Evolutionary conservation across 2,797 vertebrate genomes (phyloP).

Genomic region (Cuniculus paca): DNA sequence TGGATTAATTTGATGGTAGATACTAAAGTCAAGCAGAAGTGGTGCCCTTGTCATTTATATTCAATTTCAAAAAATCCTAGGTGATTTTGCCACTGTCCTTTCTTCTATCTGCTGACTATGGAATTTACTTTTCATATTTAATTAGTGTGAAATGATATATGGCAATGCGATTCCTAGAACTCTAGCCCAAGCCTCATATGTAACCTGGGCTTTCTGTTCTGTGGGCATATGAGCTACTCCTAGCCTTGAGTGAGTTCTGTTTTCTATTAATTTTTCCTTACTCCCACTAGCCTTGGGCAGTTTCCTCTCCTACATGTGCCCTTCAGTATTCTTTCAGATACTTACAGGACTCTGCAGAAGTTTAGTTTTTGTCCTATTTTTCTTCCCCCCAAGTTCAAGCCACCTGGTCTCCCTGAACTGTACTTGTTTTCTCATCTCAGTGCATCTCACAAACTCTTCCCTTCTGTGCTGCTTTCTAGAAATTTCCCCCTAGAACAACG

Average conservation of each 20-base stretch:
- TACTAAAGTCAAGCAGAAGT: background rate
- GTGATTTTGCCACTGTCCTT: background rate
- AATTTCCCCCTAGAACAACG: background rate
- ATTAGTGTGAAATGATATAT: background rate
- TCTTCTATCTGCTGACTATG: background rate
- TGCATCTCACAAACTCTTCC: background rate
- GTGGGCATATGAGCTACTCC: background rate
- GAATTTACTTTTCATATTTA: background rate
- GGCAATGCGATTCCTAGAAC: background rate
- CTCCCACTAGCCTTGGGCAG: rapidly evolving
- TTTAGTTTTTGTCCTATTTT: background rate
- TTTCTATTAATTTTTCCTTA: background rate
- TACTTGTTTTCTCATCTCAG: background rate
- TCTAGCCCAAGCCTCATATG: background rate
- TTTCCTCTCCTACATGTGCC: background rate
- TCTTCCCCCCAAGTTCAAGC: background rate
- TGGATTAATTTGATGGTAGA: background rate
- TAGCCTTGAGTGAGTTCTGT: background rate
- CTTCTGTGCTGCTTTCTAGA: background rate
- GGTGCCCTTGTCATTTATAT: background rate
- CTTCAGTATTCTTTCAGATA: background rate
- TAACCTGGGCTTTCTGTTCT: background rate
- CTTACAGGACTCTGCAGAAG: background rate
- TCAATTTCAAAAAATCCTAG: background rate
- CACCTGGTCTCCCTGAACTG: background rate